A percentile compares a stretch with the other conserved stretches of the same genome.
Conservation (phyloP, 1,140 invertebrate genomes). For the Ephestia elutella region DNA sequence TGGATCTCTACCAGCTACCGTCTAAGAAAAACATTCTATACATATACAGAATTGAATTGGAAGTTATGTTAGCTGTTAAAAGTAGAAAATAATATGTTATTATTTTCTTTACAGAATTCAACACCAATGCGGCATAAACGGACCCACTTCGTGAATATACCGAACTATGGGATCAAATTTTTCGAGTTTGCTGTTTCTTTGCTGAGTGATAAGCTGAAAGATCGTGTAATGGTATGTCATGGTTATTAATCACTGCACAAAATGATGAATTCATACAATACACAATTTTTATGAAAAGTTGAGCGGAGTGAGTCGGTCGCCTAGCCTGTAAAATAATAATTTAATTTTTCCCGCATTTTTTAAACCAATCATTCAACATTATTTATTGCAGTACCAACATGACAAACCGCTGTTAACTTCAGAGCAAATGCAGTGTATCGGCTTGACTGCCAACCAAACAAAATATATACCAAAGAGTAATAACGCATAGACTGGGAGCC, state of each 20-base stretch:
- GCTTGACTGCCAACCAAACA: neutral
- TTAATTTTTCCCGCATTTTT: neutral
- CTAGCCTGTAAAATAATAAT: too few relatives aligned
- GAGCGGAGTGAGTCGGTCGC: too few relatives aligned
- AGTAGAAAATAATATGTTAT: too few relatives aligned
- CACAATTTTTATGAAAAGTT: too few relatives aligned
- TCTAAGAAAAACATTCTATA: too few relatives aligned
- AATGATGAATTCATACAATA: too few relatives aligned
- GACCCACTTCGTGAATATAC: constrained; percentile 89
- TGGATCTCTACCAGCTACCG: too few relatives aligned
- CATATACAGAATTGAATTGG: too few relatives aligned
- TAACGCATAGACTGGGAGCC: too few relatives aligned
- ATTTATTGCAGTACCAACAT: neutral
- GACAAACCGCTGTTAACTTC: neutral
- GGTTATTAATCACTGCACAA: too few relatives aligned
- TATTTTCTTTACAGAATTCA: constrained; percentile 78
- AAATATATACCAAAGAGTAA: too few relatives aligned
- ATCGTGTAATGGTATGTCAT: constrained; percentile 80
- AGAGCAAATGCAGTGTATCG: neutral
- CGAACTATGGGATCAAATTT: constrained; percentile 82
- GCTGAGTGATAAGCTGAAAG: constrained; percentile 87
- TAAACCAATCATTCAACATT: neutral
- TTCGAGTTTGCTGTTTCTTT: constrained; percentile 86
- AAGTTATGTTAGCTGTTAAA: too few relatives aligned
- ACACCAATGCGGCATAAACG: constrained; percentile 91